Evolutionary conservation across 2,113 vertebrate species (phyloP).

Genomic region (Anhinga anhinga): DNA sequence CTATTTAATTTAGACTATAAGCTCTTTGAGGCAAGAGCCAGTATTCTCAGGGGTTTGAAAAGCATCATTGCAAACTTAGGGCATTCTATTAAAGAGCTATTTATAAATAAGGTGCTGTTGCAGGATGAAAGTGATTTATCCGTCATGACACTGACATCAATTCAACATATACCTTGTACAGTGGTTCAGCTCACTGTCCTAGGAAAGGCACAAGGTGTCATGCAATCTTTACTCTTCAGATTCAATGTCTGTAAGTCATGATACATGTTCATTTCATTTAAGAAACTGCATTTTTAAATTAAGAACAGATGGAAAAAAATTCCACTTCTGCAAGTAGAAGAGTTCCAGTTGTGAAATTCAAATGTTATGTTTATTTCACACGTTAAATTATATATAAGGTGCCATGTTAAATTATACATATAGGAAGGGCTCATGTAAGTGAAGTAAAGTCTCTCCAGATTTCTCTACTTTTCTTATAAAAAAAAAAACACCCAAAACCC

Average conservation of each 20-base stretch:
- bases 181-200: background rate
- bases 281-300: background rate
- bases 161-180: background rate
- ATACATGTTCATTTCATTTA: background rate
- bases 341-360: slow-evolving; percentile 59
- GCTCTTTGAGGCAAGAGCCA: slow-evolving; percentile 21
- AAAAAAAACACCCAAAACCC: too few relatives aligned
- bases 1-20: slow-evolving; percentile 39
- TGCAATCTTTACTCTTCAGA: background rate
- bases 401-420: slow-evolving; percentile 66
- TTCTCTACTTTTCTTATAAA: background rate
- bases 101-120: slow-evolving; percentile 26
- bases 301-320: background rate
- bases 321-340: slow-evolving; percentile 2
- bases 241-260: background rate
- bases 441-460: slow-evolving; percentile 35
- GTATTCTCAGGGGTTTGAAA: slow-evolving; percentile 40
- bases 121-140: slow-evolving; percentile 28
- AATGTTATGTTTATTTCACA: slow-evolving; percentile 60
- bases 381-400: slow-evolving; percentile 64
- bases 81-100: slow-evolving; percentile 36
- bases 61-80: slow-evolving; percentile 30
- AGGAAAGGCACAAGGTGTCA: background rate
- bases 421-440: slow-evolving; percentile 39
- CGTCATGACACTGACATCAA: background rate